These are phyloP conservation scores for Sminthurides aquaticus DNA, from an alignment of 2,888 invertebrate genomes.

Conservation along the genomic window DNA sequence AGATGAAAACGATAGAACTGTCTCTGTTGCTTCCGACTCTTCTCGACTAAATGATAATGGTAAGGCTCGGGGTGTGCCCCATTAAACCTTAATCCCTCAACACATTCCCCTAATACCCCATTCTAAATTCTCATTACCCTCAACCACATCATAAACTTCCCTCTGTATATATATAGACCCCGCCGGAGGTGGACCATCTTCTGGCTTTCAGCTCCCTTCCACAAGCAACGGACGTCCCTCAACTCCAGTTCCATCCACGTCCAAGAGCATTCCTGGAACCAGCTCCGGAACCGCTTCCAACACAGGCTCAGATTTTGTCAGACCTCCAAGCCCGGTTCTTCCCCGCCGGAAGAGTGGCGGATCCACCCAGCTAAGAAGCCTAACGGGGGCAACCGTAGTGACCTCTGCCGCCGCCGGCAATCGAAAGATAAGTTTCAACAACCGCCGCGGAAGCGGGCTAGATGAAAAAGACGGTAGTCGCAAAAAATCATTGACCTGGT, in stretches of 20 bases:
- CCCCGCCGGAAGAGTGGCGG: constrained; percentile 39
- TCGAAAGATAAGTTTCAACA: constrained; percentile 43
- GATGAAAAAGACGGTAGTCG: constrained; percentile 30
- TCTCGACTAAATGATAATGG: constrained; percentile 35
- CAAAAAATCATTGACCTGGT: constrained; percentile 50
- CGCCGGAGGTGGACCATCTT: no score
- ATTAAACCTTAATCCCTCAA: not conserved
- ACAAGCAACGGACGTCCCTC: constrained; percentile 27
- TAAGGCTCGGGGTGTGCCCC: constrained; percentile 16
- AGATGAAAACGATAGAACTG: constrained; percentile 48
- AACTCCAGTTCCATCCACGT: constrained; percentile 37
- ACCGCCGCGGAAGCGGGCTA: constrained; percentile 46
- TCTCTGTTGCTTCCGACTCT: constrained; percentile 46
- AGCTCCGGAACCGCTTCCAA: not conserved
- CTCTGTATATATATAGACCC: not conserved
- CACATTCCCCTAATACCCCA: not conserved
- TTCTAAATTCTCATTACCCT: not conserved
- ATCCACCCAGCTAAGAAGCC: not conserved
- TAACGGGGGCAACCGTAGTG: not conserved
- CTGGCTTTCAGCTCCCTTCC: no score
- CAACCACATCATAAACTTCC: not conserved
- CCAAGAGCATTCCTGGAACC: constrained; percentile 9
- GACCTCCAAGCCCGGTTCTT: constrained; percentile 41
- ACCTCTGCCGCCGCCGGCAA: not conserved
- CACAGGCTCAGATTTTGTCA: constrained; percentile 17